Percentiles rank a stretch among this genome's conserved stretches.
Conservation (phyloP, 1,140 invertebrate genomes). For the Zaprionus ornatus region DNA sequence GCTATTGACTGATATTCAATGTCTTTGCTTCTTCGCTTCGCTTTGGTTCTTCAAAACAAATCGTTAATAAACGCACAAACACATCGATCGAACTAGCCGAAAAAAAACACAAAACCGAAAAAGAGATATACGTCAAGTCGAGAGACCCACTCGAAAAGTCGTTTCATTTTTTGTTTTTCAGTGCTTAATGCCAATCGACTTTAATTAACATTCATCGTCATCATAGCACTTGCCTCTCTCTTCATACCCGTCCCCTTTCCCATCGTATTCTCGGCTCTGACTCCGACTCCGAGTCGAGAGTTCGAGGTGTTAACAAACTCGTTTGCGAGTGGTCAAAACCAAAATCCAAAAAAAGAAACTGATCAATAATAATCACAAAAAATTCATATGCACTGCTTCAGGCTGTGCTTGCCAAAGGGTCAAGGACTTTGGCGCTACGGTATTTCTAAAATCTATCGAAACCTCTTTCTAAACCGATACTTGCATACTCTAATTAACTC, state of each 20-base stretch:
- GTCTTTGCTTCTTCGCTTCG: constrained; percentile 27
- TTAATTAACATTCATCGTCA: constrained; percentile 62
- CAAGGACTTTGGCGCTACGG: constrained; percentile 46
- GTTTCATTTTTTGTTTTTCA: constrained; percentile 23
- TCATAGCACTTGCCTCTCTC: constrained; percentile 35
- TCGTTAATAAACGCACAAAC: constrained; percentile 49
- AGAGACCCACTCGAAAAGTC: constrained; percentile 4
- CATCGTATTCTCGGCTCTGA: not conserved
- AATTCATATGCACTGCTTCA: constrained; percentile 32
- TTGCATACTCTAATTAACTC: not conserved
- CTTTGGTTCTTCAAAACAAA: constrained; percentile 66
- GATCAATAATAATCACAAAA: constrained; percentile 33
- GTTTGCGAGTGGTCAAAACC: constrained; percentile 52
- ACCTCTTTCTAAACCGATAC: not conserved
- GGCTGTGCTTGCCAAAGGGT: constrained; percentile 53
- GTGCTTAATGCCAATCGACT: constrained; percentile 26
- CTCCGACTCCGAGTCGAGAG: not conserved
- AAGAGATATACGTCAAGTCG: not conserved
- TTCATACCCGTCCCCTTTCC: not conserved
- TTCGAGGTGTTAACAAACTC: constrained; percentile 70
- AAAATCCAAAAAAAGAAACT: constrained; percentile 30
- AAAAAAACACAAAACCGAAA: not conserved
- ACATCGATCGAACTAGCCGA: constrained; percentile 27
- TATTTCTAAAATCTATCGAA: constrained; percentile 7
- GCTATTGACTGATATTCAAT: constrained; percentile 40